These are phyloP conservation scores for Clytia hemisphaerica DNA, from an alignment of 30 jellyfish, hydroid and myxozoan genomes.

Conservation along the genomic window DNA sequence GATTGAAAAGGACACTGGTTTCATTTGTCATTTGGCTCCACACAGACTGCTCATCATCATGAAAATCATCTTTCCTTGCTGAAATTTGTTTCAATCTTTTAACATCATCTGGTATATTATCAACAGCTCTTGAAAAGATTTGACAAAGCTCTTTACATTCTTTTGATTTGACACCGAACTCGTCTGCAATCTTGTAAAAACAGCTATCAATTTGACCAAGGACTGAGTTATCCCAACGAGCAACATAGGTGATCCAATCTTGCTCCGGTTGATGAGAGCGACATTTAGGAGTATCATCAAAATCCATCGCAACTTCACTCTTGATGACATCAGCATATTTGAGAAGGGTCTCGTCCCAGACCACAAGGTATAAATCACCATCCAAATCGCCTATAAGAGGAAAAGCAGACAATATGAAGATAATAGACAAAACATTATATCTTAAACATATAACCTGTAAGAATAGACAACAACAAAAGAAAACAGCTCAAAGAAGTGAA, in stretches of 20 bases:
- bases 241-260: slow-evolving; percentile 1
- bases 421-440: too few relatives aligned
- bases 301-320: neutral
- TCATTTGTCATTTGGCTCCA: neutral
- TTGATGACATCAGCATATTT: neutral
- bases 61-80: neutral
- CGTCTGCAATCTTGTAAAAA: neutral
- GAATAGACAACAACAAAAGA: too few relatives aligned
- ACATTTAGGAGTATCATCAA: neutral
- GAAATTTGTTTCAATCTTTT: neutral
- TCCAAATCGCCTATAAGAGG: too few relatives aligned
- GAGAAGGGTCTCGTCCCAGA: too few relatives aligned
- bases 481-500: too few relatives aligned
- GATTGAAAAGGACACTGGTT: too few relatives aligned
- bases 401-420: too few relatives aligned
- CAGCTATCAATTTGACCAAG: slow-evolving; percentile 1
- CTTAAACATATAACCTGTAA: too few relatives aligned
- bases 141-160: neutral
- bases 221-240: neutral
- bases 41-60: neutral
- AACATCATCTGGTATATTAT: neutral
- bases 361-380: neutral
- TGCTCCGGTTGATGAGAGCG: neutral
- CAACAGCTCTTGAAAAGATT: neutral
- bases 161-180: neutral